phyloP scores from a whole-genome alignment of 2,113 vertebrate species.

The Hiodon tergisus region DNA sequence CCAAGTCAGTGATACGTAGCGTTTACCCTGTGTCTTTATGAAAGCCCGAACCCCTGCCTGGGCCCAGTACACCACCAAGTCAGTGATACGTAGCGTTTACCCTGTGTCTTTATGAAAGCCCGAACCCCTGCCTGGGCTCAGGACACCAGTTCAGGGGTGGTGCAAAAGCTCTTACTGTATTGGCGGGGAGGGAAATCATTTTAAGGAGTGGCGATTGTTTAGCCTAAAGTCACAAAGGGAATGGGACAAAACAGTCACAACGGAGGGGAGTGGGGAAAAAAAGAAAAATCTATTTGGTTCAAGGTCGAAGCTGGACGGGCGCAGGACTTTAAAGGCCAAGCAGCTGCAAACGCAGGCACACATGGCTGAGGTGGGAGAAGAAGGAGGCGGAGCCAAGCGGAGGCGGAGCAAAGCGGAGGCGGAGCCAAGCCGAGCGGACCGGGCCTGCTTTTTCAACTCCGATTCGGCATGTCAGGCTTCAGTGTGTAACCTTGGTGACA shows the following conservation, averaged over 20 bases:
- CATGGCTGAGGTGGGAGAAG: background rate
- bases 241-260: background rate
- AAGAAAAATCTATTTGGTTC: background rate
- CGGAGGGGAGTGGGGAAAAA: background rate
- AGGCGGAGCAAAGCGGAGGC: too few species aligned
- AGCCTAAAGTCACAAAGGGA: conserved; percentile 10
- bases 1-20: too few species aligned
- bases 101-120: too few species aligned
- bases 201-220: background rate
- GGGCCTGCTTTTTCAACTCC: background rate
- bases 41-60: too few species aligned
- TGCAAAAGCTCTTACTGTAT: background rate
- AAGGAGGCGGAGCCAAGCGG: background rate
- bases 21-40: too few species aligned
- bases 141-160: background rate
- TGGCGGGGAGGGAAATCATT: background rate
- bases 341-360: background rate
- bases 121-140: too few species aligned
- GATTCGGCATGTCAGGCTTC: background rate
- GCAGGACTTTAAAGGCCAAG: background rate
- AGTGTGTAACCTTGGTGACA: background rate
- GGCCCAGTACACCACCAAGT: too few species aligned
- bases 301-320: background rate
- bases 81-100: too few species aligned
- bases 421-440: too few species aligned